Evolutionary conservation across 2,888 invertebrate species (phyloP), one percentile per base, ranked within the genome.

Genomic region (Andrena trimmerana): DNA sequence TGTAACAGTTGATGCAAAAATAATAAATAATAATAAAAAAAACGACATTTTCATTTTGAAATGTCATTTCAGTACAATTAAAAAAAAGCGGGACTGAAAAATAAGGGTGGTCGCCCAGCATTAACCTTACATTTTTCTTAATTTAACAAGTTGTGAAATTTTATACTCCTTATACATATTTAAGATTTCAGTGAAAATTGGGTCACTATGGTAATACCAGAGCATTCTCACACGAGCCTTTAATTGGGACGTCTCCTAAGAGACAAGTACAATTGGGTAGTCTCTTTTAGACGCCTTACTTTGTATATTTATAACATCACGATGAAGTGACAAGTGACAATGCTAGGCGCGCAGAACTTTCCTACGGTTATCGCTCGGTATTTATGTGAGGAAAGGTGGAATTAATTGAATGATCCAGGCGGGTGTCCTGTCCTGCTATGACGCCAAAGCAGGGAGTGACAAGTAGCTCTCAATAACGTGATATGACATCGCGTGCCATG

Each of bases 401-500:
- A 86, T 90, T 90, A 90, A 90, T 90, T 86, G 89, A 90, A 89
- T 87, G 90, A 90, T 89, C 86, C 84, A 82, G 80, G 73, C 72
- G 85, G 88, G 86, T 82, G 68, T 90, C 78, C 78, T 81, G 78
- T 87, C 77, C 81, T 66, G 77, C 60, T 78, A 76, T 90, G 85
- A 88, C 85, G 86, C 86, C 85, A 84, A 87, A 90, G 87, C 89
- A 84, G 88, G 87, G 90, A 90, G 90, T 90, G 91, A 92, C 90
- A 90, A 92, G 91, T 90, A 90, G 91, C 91, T 91, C 92, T 92
- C 90, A 88, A 92, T 91, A 89, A 90, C 90, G 87, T 89, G 90
- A 90, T 86, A 89, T 90, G 91, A 90, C 92, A 87, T 91, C 86
- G 89, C 90, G 88, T 92, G 92, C 88, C 89, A 88, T 90, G 90